These are phyloP conservation scores for Eurytoma californica DNA, from an alignment of 2,888 invertebrate genomes.

Conservation along the genomic window DNA sequence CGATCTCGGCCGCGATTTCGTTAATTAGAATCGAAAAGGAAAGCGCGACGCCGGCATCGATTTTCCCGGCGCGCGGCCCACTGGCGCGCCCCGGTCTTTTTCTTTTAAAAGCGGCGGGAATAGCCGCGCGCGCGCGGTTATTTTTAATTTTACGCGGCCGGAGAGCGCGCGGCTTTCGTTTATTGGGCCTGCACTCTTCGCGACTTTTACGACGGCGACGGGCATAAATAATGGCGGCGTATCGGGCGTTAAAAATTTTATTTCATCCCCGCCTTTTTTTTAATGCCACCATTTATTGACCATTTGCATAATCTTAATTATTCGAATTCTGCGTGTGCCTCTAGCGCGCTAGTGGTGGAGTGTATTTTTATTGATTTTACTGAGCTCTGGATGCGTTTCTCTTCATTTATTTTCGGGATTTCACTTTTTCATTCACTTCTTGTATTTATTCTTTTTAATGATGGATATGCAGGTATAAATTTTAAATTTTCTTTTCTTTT, in stretches of 20 bases:
- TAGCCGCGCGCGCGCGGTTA: neutral
- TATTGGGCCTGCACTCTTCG: neutral
- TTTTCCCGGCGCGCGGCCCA: neutral
- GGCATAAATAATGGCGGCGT: constrained; percentile 15
- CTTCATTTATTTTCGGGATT: neutral
- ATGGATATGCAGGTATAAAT: too few species aligned
- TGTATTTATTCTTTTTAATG: too few species aligned
- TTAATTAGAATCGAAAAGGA: constrained; percentile 40
- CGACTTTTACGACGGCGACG: neutral
- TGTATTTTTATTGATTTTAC: constrained; percentile 3
- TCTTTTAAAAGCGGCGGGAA: neutral
- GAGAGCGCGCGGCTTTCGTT: neutral
- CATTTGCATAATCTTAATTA: constrained; percentile 48
- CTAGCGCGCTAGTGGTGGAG: neutral
- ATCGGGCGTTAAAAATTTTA: constrained; percentile 35
- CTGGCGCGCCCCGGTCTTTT: neutral
- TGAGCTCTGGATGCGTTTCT: neutral
- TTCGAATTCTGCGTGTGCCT: constrained; percentile 34
- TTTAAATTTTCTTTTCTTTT: too few species aligned
- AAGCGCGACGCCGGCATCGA: neutral
- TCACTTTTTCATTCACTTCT: too few species aligned
- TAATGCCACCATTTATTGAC: constrained; percentile 37
- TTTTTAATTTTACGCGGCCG: constrained; percentile 15
- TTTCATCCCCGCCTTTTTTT: constrained; percentile 18
- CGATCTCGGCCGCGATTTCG: constrained; percentile 30